Conservation (phyloP, 2,888 invertebrate species). For the Lasius fuliginosus region DNA sequence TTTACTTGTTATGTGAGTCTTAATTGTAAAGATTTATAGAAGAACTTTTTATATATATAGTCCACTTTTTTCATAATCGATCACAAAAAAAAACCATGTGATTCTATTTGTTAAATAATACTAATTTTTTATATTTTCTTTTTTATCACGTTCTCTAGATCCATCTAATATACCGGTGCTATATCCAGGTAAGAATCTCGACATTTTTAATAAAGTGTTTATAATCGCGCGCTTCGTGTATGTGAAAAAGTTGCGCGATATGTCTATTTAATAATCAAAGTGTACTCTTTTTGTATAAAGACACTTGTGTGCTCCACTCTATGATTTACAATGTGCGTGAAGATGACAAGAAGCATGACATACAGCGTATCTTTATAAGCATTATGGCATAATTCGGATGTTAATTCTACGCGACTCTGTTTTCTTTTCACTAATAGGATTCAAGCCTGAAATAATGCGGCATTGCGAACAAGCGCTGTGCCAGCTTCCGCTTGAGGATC, state of each 20-base stretch:
- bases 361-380: slow-evolving; percentile 33
- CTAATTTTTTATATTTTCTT: slow-evolving; percentile 52
- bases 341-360: slow-evolving; percentile 35
- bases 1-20: slow-evolving; percentile 38
- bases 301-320: slow-evolving; percentile 1
- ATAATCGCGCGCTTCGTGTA: slow-evolving; percentile 15
- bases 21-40: slow-evolving; percentile 39
- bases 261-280: slow-evolving; percentile 13
- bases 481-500: slow-evolving; percentile 83
- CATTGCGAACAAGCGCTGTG: slow-evolving; percentile 84
- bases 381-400: slow-evolving; percentile 17
- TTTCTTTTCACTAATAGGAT: slow-evolving; percentile 77
- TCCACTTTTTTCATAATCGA: slow-evolving; percentile 29
- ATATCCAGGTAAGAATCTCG: slow-evolving; percentile 83
- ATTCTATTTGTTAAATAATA: slow-evolving; percentile 23
- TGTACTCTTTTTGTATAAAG: slow-evolving; percentile 2
- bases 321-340: not conserved
- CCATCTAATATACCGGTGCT: slow-evolving; percentile 79
- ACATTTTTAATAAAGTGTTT: slow-evolving; percentile 31
- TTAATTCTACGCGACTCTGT: slow-evolving; percentile 58
- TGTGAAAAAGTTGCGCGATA: not conserved
- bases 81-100: slow-evolving; percentile 12
- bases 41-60: slow-evolving; percentile 26
- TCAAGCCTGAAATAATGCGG: slow-evolving; percentile 84
- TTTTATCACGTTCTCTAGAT: slow-evolving; percentile 76